Percentiles rank a stretch among this genome's conserved stretches.
These are phyloP conservation scores for Chascanopsetta lugubris DNA, from an alignment of 2,113 vertebrate species.

Conservation along the genomic window DNA sequence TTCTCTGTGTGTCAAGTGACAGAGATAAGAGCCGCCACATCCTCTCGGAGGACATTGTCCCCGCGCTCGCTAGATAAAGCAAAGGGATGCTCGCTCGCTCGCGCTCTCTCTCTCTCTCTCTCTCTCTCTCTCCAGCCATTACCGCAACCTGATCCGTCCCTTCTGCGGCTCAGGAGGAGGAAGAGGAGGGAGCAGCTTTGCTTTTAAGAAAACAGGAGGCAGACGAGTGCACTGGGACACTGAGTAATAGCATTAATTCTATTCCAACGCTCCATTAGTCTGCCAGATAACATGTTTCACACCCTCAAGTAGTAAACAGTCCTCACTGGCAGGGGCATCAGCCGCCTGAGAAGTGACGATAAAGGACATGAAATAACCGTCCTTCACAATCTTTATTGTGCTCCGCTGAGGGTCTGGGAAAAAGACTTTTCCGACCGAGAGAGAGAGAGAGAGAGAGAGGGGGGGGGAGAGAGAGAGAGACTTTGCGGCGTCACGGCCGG, in stretches of 20 bases:
- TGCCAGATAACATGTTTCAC: slow-evolving; percentile 46
- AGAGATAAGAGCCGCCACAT: slow-evolving; percentile 67
- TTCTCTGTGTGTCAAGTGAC: slow-evolving; percentile 71
- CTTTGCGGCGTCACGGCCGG: slow-evolving; percentile 32
- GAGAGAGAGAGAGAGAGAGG: too few relatives aligned
- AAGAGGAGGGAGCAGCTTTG: background rate
- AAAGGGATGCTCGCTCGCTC: slow-evolving; percentile 29
- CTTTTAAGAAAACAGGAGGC: slow-evolving; percentile 14
- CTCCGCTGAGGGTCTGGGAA: slow-evolving; percentile 17
- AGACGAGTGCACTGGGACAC: slow-evolving; percentile 16
- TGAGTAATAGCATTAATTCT: slow-evolving; percentile 24
- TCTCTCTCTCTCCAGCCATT: slow-evolving; percentile 9
- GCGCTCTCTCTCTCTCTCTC: too few relatives aligned
- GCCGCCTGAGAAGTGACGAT: slow-evolving; percentile 50
- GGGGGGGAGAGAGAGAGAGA: too few relatives aligned
- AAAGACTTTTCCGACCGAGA: slow-evolving; percentile 39
- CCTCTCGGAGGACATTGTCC: slow-evolving; percentile 71
- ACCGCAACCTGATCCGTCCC: slow-evolving; percentile 53
- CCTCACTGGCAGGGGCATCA: slow-evolving; percentile 20
- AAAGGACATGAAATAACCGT: slow-evolving; percentile 52
- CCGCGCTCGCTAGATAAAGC: slow-evolving; percentile 58
- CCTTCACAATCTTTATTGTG: slow-evolving; percentile 39
- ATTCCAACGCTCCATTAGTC: slow-evolving; percentile 41
- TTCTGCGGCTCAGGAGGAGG: slow-evolving; percentile 15
- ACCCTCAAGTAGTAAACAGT: slow-evolving; percentile 39